Percentiles rank a stretch among this genome's conserved stretches.
Conservation (phyloP, 2,113 vertebrate species). For the Lepus europaeus region DNA sequence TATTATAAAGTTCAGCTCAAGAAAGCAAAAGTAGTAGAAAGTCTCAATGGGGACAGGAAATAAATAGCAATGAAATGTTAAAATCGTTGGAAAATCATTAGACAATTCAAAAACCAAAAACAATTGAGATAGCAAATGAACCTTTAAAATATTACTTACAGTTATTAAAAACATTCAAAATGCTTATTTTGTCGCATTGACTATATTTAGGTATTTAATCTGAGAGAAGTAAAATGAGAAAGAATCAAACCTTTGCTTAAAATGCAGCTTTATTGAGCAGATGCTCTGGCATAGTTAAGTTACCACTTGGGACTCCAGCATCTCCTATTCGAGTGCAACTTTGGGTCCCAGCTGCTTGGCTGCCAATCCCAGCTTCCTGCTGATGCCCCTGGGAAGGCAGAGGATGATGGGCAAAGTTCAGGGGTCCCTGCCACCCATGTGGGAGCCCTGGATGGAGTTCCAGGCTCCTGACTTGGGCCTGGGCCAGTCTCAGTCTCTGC, state of each 20-base stretch:
- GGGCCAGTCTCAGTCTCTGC: too few species aligned
- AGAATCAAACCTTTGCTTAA: neutral
- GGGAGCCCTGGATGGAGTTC: too few species aligned
- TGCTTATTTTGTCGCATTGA: constrained; percentile 18
- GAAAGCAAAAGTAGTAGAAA: neutral
- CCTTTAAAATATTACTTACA: neutral
- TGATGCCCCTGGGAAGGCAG: too few species aligned
- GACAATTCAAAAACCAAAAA: neutral
- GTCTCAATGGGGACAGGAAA: constrained; percentile 16
- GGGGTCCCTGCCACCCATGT: too few species aligned
- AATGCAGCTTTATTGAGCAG: neutral
- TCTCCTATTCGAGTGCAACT: too few species aligned
- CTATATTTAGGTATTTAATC: neutral
- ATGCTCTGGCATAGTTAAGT: too few species aligned
- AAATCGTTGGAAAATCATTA: constrained; percentile 9
- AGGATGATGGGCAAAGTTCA: too few species aligned
- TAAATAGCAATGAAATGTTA: constrained; percentile 28
- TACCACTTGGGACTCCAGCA: too few species aligned
- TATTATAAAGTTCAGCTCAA: constrained; percentile 46
- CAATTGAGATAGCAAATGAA: constrained; percentile 1
- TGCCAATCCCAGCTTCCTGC: too few species aligned
- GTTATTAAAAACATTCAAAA: constrained; percentile 5
- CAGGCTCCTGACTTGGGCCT: too few species aligned
- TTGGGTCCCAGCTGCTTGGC: too few species aligned
- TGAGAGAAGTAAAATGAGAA: constrained; percentile 18